Evolutionary conservation across 2,113 vertebrate genomes (phyloP).

Genomic region (Corydoras maculifer): DNA sequence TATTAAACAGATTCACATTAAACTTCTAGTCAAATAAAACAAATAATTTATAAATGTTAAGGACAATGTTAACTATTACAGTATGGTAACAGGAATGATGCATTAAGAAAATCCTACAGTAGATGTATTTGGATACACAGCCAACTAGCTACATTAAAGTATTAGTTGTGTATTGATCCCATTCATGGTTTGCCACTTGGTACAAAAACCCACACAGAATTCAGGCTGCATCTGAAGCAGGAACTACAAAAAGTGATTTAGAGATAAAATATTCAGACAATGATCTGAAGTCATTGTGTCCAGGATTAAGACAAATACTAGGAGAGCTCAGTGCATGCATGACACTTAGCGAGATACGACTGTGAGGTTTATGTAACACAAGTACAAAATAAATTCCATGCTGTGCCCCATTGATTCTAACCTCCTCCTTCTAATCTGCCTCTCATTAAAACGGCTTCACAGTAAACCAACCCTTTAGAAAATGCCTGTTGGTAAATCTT

Average conservation of each 20-base stretch:
- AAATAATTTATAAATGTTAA: neutral
- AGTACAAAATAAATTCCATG: slow-evolving; percentile 2
- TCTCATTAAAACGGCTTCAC: slow-evolving; percentile 21
- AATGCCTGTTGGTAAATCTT: slow-evolving; percentile 89
- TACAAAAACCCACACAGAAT: neutral
- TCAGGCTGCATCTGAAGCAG: neutral
- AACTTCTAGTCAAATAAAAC: slow-evolving; percentile 11
- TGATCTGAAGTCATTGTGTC: neutral
- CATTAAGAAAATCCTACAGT: too few species aligned
- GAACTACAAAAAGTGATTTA: neutral
- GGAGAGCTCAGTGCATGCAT: slow-evolving; percentile 29
- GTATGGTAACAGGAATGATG: too few species aligned
- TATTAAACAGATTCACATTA: neutral
- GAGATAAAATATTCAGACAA: neutral
- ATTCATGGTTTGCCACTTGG: neutral
- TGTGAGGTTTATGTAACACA: slow-evolving; percentile 25
- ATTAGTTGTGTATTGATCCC: neutral
- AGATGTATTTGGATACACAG: neutral
- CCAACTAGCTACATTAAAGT: neutral
- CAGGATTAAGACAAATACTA: neutral
- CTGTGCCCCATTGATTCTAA: slow-evolving; percentile 20
- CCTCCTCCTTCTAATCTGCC: slow-evolving; percentile 16
- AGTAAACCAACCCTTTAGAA: slow-evolving; percentile 67
- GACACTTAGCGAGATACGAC: slow-evolving; percentile 5
- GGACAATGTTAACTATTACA: too few species aligned